Evolutionary conservation across 2,113 vertebrate species (phyloP).

Genomic region (Rhinolophus sinicus): DNA sequence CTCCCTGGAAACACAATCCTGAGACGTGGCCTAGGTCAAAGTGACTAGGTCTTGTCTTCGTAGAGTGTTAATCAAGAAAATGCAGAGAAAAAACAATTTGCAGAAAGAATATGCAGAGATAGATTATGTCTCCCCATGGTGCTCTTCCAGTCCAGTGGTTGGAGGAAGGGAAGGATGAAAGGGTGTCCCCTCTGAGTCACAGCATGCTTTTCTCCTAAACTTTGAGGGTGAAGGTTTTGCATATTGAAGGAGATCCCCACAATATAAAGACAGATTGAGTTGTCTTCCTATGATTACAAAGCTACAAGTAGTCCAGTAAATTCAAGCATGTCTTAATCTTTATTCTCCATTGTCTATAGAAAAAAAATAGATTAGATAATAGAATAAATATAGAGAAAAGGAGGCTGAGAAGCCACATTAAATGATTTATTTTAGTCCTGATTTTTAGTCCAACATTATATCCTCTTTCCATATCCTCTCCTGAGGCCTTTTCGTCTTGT

Average conservation of each 20-base stretch:
- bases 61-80: accelerated
- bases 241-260: neutral
- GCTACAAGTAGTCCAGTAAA: neutral
- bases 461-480: neutral
- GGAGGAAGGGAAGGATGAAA: neutral
- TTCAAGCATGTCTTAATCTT: neutral
- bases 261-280: neutral
- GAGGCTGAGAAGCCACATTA: neutral
- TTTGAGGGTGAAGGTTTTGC: neutral
- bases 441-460: neutral
- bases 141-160: accelerated
- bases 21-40: neutral
- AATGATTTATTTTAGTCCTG: neutral
- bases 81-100: too few relatives aligned
- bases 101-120: accelerated
- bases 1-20: neutral
- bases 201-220: neutral
- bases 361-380: neutral
- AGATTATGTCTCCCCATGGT: accelerated
- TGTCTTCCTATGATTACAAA: neutral
- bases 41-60: neutral
- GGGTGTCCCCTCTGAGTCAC: accelerated
- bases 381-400: neutral
- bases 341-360: neutral
- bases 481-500: neutral